These are phyloP conservation scores for Epiperipatus broadwayi DNA, from an alignment of 2,888 invertebrate species.

Conservation along the genomic window DNA sequence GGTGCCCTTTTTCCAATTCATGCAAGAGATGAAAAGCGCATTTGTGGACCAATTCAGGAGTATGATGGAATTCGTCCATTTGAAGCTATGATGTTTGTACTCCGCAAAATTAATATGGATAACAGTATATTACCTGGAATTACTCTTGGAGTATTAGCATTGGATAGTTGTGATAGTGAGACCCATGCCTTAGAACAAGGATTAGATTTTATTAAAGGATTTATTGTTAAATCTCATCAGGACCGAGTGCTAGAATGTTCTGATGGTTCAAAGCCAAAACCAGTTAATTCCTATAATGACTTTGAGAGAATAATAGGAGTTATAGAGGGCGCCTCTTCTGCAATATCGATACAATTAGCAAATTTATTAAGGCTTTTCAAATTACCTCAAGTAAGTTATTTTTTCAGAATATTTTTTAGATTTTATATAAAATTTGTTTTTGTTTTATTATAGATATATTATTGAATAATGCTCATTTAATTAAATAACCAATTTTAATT, in stretches of 20 bases:
- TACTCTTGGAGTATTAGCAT: slow-evolving; percentile 39
- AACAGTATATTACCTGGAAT: slow-evolving; percentile 39
- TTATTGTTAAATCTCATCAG: too few relatives aligned
- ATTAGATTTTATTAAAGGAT: slow-evolving; percentile 44
- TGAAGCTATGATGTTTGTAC: slow-evolving; percentile 46
- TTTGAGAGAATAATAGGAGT: slow-evolving; percentile 35
- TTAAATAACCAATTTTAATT: too few relatives aligned
- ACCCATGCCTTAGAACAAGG: slow-evolving; percentile 47
- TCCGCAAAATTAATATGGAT: slow-evolving; percentile 43
- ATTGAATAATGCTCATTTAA: background rate
- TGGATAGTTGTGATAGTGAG: slow-evolving; percentile 45
- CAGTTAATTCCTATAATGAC: too few relatives aligned
- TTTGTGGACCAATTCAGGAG: slow-evolving; percentile 32
- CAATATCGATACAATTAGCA: slow-evolving; percentile 36
- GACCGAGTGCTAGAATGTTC: too few relatives aligned
- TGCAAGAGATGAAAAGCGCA: slow-evolving; percentile 31
- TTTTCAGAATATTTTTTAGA: background rate
- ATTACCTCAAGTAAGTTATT: slow-evolving; percentile 33
- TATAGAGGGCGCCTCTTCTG: slow-evolving; percentile 35
- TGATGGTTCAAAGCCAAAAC: too few relatives aligned
- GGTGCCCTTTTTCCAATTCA: slow-evolving; percentile 51
- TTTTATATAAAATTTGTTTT: background rate
- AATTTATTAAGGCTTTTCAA: slow-evolving; percentile 34
- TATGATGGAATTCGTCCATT: slow-evolving; percentile 48
- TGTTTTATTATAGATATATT: background rate